Conservation (phyloP, 2,888 invertebrate species). For the Byasa hedistus region DNA sequence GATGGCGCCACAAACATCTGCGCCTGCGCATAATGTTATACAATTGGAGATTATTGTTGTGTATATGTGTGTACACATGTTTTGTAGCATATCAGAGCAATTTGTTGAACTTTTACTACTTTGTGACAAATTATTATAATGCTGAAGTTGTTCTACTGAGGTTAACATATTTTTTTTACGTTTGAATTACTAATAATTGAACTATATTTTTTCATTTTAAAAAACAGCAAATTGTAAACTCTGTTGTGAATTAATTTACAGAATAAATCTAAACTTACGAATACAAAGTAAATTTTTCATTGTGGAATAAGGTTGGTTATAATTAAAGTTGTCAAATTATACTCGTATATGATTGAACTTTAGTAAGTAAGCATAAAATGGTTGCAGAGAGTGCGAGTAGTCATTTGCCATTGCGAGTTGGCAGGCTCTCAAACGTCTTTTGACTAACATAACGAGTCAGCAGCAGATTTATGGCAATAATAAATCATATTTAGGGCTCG, state of each 20-base stretch:
- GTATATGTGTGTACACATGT: not conserved
- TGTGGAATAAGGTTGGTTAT: not conserved
- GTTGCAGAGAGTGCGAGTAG: conserved; percentile 36
- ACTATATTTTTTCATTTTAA: too few species aligned
- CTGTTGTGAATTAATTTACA: too few species aligned
- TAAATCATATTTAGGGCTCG: conserved; percentile 66
- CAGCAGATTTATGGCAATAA: conserved; percentile 61
- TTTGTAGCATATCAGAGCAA: not conserved
- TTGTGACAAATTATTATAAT: too few species aligned
- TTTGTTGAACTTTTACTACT: too few species aligned
- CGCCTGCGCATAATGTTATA: conserved; percentile 16
- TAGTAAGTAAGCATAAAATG: conserved; percentile 25
- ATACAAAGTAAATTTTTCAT: not conserved
- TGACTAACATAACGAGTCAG: conserved; percentile 60
- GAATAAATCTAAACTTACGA: too few species aligned
- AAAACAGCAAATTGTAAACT: too few species aligned
- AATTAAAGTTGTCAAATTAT: conserved; percentile 16
- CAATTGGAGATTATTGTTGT: not conserved
- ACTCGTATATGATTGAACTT: conserved; percentile 17
- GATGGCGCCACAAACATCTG: conserved; percentile 53
- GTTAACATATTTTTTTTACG: not conserved
- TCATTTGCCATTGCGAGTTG: conserved; percentile 59
- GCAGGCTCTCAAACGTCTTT: conserved; percentile 68
- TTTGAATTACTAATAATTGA: too few species aligned
- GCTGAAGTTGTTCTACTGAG: not conserved